Base-by-base conservation (phyloP, 2,113 vertebrate species). In the Odocoileus hemionus region DNA sequence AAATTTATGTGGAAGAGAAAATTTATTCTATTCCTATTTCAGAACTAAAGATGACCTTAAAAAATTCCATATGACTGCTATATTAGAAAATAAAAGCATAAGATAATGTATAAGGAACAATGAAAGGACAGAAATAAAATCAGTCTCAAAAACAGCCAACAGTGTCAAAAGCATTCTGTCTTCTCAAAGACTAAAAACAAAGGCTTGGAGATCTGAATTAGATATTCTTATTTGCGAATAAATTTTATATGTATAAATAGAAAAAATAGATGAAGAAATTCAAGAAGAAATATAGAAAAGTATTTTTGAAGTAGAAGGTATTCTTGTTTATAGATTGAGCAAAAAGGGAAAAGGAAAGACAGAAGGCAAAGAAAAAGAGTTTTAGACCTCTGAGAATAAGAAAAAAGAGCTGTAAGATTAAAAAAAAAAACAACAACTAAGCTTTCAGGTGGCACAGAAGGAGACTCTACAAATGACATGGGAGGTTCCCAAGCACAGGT, bases 81-180 rank as follows among this genome's bases (percentile, higher is more conserved):
- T 80, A 70, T 36, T 95, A 91, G 39, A 87, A 95, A 97, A 91
- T 58, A 19, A 85, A 93, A 30, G 57, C n/a, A 39, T 57, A 88
- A 93, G 45, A 43, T 33, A 86, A 89, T 52, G 13, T 36, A 45
- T 58, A 39, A 61, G 25, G 14, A 91, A 4, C 57, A 86, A 94
- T 12, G 7, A 91, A 93, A 25, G 39, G 33, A 13, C 11, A 86
- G n/a, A 86, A 95, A 97, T 57, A 3, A 96, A 74, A 58, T 50
- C 45, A 91, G 50, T 61, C 79, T 96, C 86, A 23, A 92, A 88
- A 79, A 45, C 43, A 86, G 54, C 26, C 25, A 76, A 7, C 7
- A 23, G 36, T 64, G 50, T 78, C 45, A 74, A 74, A 95, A 86
- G 58, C 28, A 74, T 36, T 30, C 4, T 6, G 9, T 67, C 94